Conservation (phyloP, 2,113 vertebrate genomes). For the Pelusios castaneus region DNA sequence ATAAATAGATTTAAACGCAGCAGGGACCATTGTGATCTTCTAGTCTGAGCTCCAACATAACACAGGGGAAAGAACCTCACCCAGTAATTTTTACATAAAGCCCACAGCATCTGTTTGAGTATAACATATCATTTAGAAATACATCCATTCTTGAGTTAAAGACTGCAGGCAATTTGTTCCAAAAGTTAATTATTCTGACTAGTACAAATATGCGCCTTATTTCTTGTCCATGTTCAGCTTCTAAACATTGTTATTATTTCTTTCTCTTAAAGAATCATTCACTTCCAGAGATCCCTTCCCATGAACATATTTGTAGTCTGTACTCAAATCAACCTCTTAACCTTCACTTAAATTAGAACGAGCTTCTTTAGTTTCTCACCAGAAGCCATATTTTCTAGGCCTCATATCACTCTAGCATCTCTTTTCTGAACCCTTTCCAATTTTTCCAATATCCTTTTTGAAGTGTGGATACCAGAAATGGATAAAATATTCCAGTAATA, state of each 20-base stretch:
- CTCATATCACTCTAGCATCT: background rate
- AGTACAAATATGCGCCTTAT: background rate
- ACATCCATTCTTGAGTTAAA: background rate
- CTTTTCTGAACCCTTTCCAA: background rate
- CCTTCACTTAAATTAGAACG: background rate
- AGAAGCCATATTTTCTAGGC: background rate
- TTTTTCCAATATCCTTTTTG: background rate
- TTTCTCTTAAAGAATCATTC: too few species aligned
- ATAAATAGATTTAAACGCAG: too few species aligned
- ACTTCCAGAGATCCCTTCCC: too few species aligned
- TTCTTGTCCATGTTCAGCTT: background rate
- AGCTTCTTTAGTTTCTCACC: background rate
- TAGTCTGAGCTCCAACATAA: background rate
- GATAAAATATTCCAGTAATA: background rate
- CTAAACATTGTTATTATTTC: background rate
- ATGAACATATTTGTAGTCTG: too few species aligned
- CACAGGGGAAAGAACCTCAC: background rate
- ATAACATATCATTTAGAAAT: conserved; percentile 39
- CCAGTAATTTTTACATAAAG: background rate
- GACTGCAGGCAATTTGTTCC: background rate
- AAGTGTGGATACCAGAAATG: background rate
- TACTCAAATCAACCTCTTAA: background rate
- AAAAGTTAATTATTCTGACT: background rate
- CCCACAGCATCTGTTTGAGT: background rate
- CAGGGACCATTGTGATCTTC: background rate